Conservation (phyloP, 2,888 invertebrate species). For the Drosophila pullipes region DNA sequence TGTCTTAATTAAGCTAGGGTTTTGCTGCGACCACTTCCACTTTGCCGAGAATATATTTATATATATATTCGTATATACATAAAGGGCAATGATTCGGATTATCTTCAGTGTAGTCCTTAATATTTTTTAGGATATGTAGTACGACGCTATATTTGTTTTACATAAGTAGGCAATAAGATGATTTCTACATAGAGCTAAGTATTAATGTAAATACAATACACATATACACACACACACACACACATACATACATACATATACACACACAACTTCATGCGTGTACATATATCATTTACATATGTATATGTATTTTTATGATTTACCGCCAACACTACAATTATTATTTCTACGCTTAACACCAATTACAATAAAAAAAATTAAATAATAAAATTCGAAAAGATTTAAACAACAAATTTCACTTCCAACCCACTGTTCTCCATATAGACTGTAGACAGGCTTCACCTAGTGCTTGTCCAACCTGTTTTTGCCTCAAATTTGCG, state of each 20-base stretch:
- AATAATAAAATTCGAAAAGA: conserved; percentile 65
- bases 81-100: conserved; percentile 57
- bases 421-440: conserved; percentile 1
- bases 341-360: conserved; percentile 73
- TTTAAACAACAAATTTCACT: conserved; percentile 41
- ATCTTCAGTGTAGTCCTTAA: conserved; percentile 60
- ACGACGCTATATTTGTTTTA: conserved; percentile 74
- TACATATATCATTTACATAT: conserved; percentile 26
- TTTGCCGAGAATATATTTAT: conserved; percentile 23
- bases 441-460: not conserved
- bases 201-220: conserved; percentile 54
- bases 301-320: conserved; percentile 43
- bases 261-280: conserved; percentile 15
- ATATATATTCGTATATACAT: not conserved
- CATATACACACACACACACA: conserved; percentile 35
- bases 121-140: conserved; percentile 49
- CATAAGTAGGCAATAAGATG: conserved; percentile 60
- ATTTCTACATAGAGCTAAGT: conserved; percentile 65
- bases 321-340: conserved; percentile 58
- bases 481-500: not conserved
- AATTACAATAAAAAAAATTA: conserved; percentile 50
- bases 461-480: conserved; percentile 12
- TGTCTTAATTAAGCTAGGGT: conserved; percentile 79
- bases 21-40: conserved; percentile 51
- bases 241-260: conserved; percentile 4